Conservation (phyloP, 2,888 invertebrate species). For the Rugalucina vietnamica region DNA sequence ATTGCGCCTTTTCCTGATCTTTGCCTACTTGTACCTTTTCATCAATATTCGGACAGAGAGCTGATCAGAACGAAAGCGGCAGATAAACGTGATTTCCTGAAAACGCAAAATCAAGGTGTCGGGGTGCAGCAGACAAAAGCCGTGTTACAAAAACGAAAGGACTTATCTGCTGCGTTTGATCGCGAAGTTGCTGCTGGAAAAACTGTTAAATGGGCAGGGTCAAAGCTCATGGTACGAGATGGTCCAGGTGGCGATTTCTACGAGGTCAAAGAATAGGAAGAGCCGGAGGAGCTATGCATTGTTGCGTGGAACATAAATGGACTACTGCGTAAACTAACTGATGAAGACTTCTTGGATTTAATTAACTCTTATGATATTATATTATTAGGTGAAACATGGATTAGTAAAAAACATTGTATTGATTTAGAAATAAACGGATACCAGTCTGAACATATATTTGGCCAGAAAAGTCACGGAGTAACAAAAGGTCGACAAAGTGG, state of each 20-base stretch:
- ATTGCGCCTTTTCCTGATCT: too few relatives aligned
- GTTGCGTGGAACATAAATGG: constrained; percentile 14
- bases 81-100: neutral
- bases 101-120: neutral
- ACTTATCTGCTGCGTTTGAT: neutral
- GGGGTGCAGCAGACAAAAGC: constrained; percentile 14
- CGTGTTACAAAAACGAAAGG: neutral
- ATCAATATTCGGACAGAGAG: constrained; percentile 8
- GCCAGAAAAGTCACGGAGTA: neutral
- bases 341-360: neutral
- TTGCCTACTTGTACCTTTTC: too few relatives aligned
- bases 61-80: neutral
- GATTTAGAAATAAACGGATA: neutral
- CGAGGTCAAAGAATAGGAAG: constrained; percentile 10
- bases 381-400: constrained; percentile 2
- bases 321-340: constrained; percentile 5
- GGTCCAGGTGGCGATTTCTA: neutral
- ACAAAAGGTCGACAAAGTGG: constrained; percentile 8
- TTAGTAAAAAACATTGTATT: neutral
- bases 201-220: constrained; percentile 6
- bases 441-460: neutral
- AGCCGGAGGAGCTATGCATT: neutral
- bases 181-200: neutral
- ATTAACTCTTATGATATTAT: constrained; percentile 3
- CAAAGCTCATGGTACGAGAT: neutral